phyloP scores from a whole-genome alignment of 2,797 vertebrate species.

The Gobio occitaniae region DNA sequence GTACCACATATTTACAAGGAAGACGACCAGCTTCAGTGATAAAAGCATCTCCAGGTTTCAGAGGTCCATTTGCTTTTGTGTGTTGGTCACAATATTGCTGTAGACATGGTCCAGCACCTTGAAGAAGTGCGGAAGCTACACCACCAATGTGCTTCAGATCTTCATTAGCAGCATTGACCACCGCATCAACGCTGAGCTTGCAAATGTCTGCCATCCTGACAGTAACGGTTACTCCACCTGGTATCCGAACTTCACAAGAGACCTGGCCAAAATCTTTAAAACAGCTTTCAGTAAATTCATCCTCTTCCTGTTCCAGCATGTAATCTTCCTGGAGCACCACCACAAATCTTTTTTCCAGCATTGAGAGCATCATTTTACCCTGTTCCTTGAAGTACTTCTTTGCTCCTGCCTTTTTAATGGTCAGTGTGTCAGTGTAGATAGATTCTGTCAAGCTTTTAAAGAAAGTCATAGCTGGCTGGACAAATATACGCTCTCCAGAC shows the following conservation, averaged over 20 bases:
- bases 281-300: conserved; percentile 23
- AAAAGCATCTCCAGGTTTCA: conserved; percentile 68
- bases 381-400: conserved; percentile 79
- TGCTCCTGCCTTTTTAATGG: conserved; percentile 82
- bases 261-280: not conserved
- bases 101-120: conserved; percentile 81
- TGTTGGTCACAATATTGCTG: conserved; percentile 75
- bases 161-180: conserved; percentile 88
- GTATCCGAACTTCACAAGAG: conserved; percentile 64
- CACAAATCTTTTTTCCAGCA: conserved; percentile 72
- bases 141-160: conserved; percentile 78
- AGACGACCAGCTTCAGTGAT: conserved; percentile 74
- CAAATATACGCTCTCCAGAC: conserved; percentile 74
- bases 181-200: conserved; percentile 72
- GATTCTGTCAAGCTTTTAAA: conserved; percentile 63
- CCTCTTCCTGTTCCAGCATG: conserved; percentile 55
- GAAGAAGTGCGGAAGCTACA: conserved; percentile 74
- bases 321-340: conserved; percentile 74
- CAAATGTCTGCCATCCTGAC: conserved; percentile 80
- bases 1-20: conserved; percentile 83
- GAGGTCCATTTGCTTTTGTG: conserved; percentile 48
- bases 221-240: conserved; percentile 71
- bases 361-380: conserved; percentile 52
- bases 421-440: conserved; percentile 69
- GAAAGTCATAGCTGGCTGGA: conserved; percentile 60